Conservation (phyloP, 1,140 invertebrate genomes). For the Bemisia tabaci region DNA sequence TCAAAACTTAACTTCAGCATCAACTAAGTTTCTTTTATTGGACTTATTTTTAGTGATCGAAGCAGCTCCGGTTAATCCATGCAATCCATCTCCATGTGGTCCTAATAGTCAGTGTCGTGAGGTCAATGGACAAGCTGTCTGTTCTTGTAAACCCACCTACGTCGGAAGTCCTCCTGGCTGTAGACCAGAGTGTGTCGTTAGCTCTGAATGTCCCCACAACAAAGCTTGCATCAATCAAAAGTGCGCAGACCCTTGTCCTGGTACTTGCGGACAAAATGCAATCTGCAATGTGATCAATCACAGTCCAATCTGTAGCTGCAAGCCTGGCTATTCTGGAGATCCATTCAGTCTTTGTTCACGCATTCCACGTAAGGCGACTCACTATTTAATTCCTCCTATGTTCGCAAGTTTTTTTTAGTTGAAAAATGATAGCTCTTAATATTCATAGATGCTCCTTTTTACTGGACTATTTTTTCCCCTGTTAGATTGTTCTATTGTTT, state of each 20-base stretch:
- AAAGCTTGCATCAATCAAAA: conserved; percentile 34
- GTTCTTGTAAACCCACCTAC: conserved; percentile 36
- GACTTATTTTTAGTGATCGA: too few relatives aligned
- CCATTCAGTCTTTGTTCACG: conserved; percentile 37
- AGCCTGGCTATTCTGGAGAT: conserved; percentile 35
- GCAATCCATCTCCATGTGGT: conserved; percentile 32
- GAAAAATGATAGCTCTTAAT: too few relatives aligned
- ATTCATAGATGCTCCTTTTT: too few relatives aligned
- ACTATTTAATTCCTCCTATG: too few relatives aligned
- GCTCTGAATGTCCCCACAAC: conserved; percentile 36
- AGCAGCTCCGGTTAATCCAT: conserved; percentile 26
- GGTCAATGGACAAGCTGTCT: conserved; percentile 28
- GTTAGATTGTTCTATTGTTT: too few relatives aligned
- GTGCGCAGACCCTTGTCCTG: conserved; percentile 39
- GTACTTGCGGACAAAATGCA: conserved; percentile 38
- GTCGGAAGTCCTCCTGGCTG: conserved; percentile 50
- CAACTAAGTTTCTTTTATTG: too few relatives aligned
- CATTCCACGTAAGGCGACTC: conserved; percentile 33
- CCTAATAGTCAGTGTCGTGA: conserved; percentile 33
- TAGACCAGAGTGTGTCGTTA: conserved; percentile 48
- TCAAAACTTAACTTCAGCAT: too few relatives aligned
- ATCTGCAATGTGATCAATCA: conserved; percentile 38
- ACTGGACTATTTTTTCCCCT: too few relatives aligned
- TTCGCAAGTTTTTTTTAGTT: too few relatives aligned
- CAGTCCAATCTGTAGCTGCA: conserved; percentile 37